A percentile compares a stretch with the other conserved stretches of the same genome.
Conservation (phyloP, 2,888 invertebrate genomes). For the Eupithecia abbreviata region DNA sequence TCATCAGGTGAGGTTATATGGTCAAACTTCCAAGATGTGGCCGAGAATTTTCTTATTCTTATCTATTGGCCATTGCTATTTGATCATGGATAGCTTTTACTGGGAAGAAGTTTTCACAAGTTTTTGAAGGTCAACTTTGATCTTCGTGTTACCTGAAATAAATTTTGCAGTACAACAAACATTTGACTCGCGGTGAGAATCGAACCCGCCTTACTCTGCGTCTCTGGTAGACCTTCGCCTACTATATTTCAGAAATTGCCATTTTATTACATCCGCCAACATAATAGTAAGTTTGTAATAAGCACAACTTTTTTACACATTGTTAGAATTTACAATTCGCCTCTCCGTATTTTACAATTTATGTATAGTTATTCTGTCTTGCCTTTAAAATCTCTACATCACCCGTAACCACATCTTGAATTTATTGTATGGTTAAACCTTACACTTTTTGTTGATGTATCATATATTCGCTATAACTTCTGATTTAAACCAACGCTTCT, state of each 20-base stretch:
- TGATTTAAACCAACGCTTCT: slow-evolving; percentile 53
- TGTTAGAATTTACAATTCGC: neutral
- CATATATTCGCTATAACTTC: slow-evolving; percentile 46
- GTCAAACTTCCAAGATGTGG: no score
- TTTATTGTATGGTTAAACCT: slow-evolving; percentile 30
- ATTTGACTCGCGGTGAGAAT: neutral
- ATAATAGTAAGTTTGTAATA: neutral
- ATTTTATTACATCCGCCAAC: neutral
- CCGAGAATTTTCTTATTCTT: no score
- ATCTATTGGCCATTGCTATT: neutral
- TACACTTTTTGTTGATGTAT: slow-evolving; percentile 29
- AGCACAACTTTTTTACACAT: neutral
- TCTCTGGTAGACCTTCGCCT: neutral
- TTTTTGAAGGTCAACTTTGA: neutral
- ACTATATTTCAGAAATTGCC: neutral
- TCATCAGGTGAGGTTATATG: no score
- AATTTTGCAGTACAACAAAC: neutral
- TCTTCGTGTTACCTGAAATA: neutral
- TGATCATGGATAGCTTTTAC: neutral
- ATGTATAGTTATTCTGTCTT: no score
- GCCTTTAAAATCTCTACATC: neutral
- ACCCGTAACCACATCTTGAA: slow-evolving; percentile 13
- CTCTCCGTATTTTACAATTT: neutral
- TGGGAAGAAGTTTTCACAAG: neutral
- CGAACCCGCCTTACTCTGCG: neutral